Percentiles rank a stretch among this genome's conserved stretches.
These are phyloP conservation scores for Micrasema minimum DNA, from an alignment of 1,140 invertebrate genomes.

Conservation along the genomic window DNA sequence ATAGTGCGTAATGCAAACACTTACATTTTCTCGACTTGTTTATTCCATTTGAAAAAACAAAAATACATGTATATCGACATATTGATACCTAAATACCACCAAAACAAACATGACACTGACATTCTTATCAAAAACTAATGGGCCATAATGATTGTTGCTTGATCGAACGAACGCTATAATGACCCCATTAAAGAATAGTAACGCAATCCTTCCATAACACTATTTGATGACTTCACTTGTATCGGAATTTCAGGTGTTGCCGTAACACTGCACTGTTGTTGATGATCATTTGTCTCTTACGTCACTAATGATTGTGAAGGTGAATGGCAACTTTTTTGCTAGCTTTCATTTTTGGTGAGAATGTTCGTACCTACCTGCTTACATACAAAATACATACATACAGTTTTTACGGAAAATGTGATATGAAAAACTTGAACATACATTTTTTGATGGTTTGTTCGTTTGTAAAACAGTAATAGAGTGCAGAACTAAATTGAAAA, in stretches of 20 bases:
- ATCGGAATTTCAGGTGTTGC: slow-evolving; percentile 8
- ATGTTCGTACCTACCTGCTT: no score
- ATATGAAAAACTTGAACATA: no score
- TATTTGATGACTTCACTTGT: slow-evolving; percentile 7
- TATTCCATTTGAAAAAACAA: no score
- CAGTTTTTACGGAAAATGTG: no score
- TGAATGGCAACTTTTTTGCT: slow-evolving; percentile 9
- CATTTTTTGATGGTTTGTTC: no score
- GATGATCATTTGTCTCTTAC: slow-evolving; percentile 9
- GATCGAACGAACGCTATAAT: neutral
- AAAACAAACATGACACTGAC: slow-evolving; percentile 22
- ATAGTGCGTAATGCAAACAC: no score
- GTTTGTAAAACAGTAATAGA: no score
- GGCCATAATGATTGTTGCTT: neutral
- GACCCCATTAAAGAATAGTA: slow-evolving; percentile 1
- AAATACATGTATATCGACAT: no score
- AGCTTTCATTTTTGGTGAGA: slow-evolving; percentile 4
- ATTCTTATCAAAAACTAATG: slow-evolving; percentile 1
- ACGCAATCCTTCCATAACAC: neutral
- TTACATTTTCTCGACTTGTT: no score
- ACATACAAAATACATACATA: no score
- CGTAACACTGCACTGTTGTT: neutral
- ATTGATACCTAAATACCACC: neutral
- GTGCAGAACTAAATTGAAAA: no score
- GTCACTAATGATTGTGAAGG: slow-evolving; percentile 22